phyloP scores from a whole-genome alignment of 2,113 vertebrate species.

The rabbit (Oryctolagus cuniculus) region DNA sequence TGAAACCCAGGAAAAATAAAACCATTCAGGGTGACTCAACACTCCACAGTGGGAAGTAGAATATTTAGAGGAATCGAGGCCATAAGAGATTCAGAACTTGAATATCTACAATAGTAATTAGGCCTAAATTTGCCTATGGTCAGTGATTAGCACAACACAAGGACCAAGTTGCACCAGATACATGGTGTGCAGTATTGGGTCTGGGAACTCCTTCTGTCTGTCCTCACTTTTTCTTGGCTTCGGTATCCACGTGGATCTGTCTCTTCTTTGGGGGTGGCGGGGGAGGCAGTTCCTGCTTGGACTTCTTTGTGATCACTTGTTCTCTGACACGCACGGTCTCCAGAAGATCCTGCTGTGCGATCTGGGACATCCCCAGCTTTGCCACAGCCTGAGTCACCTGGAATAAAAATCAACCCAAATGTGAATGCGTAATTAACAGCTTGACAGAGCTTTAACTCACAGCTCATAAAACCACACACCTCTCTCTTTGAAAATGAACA shows the following conservation, averaged over 20 bases:
- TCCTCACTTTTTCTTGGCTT: conserved; percentile 92
- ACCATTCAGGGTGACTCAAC: not conserved
- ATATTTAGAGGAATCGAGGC: not conserved
- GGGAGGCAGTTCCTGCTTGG: conserved; percentile 89
- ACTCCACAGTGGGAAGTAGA: not conserved
- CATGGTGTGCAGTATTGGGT: rapidly evolving
- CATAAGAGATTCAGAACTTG: not conserved
- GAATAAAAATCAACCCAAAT: conserved; percentile 6
- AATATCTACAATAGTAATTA: not conserved
- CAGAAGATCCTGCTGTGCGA: conserved; percentile 87
- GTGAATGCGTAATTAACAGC: not conserved
- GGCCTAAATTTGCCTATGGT: not conserved
- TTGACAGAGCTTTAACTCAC: not conserved
- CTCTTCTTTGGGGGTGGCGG: conserved; percentile 94
- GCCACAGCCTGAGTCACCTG: conserved; percentile 95
- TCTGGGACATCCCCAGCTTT: conserved; percentile 89
- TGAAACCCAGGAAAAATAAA: not conserved
- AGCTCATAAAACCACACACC: no score
- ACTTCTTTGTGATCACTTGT: conserved; percentile 78
- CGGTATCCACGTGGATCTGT: conserved; percentile 91
- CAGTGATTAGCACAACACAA: not conserved
- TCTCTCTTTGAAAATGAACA: not conserved
- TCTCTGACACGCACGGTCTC: conserved; percentile 85
- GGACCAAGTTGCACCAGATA: not conserved
- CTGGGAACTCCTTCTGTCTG: not conserved